Percentiles rank a stretch among this genome's conserved stretches.
Conservation (phyloP, 2,113 vertebrate species). For the Platichthys flesus region DNA sequence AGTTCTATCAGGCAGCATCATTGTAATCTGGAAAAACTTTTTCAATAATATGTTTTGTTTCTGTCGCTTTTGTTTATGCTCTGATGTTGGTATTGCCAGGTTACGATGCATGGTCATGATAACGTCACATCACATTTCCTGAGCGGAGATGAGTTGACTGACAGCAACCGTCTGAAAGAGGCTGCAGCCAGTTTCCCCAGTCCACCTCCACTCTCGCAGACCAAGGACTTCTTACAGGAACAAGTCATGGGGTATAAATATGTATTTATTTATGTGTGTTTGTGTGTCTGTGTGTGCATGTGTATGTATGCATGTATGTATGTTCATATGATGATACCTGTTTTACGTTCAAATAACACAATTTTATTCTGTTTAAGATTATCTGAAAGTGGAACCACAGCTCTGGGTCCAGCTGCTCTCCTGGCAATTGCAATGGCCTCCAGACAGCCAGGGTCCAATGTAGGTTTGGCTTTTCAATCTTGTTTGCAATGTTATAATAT, state of each 20-base stretch:
- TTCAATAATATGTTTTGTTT: background rate
- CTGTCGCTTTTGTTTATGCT: background rate
- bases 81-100: slow-evolving; percentile 50
- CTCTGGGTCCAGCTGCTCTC: slow-evolving; percentile 82
- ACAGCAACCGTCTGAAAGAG: slow-evolving; percentile 63
- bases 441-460: slow-evolving; percentile 82
- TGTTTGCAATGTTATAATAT: too few species aligned
- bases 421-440: slow-evolving; percentile 80
- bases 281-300: background rate
- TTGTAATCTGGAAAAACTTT: background rate
- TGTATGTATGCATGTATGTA: too few species aligned
- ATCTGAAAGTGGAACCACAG: slow-evolving; percentile 75
- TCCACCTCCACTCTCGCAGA: slow-evolving; percentile 72
- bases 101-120: slow-evolving; percentile 72
- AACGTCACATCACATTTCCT: slow-evolving; percentile 46
- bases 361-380: slow-evolving; percentile 58
- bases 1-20: background rate
- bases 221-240: slow-evolving; percentile 59
- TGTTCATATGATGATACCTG: background rate
- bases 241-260: slow-evolving; percentile 66
- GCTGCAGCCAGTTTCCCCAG: slow-evolving; percentile 59
- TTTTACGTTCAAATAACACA: background rate
- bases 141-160: slow-evolving; percentile 49
- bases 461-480: slow-evolving; percentile 30
- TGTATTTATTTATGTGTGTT: too few species aligned